Evolutionary conservation across 2,797 vertebrate genomes (phyloP).

Genomic region (Potorous gilbertii): DNA sequence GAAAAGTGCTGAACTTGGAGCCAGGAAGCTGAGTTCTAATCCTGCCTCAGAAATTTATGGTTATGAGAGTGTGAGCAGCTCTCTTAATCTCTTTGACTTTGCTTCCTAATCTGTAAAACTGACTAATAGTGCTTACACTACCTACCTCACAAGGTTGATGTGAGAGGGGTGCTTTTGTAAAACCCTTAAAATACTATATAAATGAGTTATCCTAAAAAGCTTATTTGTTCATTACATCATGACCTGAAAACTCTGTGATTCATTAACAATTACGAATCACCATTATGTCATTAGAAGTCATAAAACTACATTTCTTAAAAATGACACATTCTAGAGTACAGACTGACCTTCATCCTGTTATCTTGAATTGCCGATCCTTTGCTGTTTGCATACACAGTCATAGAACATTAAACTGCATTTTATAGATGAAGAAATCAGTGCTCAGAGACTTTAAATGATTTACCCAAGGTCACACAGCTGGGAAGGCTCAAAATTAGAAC

Average conservation of each 20-base stretch:
- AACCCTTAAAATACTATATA: background rate
- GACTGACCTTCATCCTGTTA: background rate
- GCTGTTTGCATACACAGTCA: background rate
- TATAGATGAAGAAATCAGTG: background rate
- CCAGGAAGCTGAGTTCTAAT: background rate
- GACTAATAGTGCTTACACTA: background rate
- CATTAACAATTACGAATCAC: background rate
- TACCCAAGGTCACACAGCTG: background rate
- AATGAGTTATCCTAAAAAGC: background rate
- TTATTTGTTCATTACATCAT: background rate
- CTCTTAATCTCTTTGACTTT: background rate
- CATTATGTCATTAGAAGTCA: background rate
- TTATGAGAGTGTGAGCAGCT: background rate
- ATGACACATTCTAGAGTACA: background rate
- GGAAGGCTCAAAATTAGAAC: background rate
- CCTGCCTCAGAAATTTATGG: background rate
- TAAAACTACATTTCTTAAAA: background rate
- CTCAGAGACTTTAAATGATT: background rate
- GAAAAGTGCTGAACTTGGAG: background rate
- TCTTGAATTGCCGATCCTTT: background rate
- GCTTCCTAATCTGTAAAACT: background rate
- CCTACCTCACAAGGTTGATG: background rate
- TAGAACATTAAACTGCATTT: background rate
- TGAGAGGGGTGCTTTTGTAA: background rate
- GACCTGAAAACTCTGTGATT: background rate